Base-by-base conservation (phyloP, 2,113 vertebrate genomes). In the Saccopteryx leptura region DNA sequence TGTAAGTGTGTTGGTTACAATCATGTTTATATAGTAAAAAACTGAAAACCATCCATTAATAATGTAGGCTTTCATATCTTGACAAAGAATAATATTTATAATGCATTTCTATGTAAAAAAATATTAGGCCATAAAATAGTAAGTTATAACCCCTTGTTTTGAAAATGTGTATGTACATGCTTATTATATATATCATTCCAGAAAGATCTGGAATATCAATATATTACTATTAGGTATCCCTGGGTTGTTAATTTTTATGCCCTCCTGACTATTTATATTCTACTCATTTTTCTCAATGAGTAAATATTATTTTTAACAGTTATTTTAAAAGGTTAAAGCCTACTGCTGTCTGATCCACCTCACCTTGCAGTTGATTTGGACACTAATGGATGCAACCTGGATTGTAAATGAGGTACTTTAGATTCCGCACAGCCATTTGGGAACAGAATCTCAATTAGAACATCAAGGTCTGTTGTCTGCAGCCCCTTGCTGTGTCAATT, bases 371-470 rank as follows among this genome's bases (percentile, higher is more conserved):
- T 0, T 2, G 12, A 13, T 33, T 72, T 95, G 78, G 50, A 72
- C 46, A 82, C 46, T 91, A 91, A 75, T 60, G 54, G 52, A 76
- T 85, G 63, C 63, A 93, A 58, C 24, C 31, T 14, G 60, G 46
- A 76, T 58, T 91, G 31, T 19, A 68, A 48, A 93, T 63, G 72
- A 54, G 33, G 33, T 58, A 75, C 71, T 93, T 96, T 80, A 90
- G 46, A 92, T 93, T 95, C 65, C 74, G 46, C 26, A 61, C 66
- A 94, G 28, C 48, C 58, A 26, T 26, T 4, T 3, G 5, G 31
- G 52, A 54, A 94, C 74, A 93, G 96, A 94, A 89, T 97, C 72
- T 80, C 87, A 94, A 94, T 94, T 71, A 93, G 65, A 92, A 66
- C 54, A 87, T 84, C 76, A 66, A 83, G 54, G 56, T 54, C 72